Conservation (phyloP, 1,140 invertebrate genomes). For the Drosophila saltans region DNA sequence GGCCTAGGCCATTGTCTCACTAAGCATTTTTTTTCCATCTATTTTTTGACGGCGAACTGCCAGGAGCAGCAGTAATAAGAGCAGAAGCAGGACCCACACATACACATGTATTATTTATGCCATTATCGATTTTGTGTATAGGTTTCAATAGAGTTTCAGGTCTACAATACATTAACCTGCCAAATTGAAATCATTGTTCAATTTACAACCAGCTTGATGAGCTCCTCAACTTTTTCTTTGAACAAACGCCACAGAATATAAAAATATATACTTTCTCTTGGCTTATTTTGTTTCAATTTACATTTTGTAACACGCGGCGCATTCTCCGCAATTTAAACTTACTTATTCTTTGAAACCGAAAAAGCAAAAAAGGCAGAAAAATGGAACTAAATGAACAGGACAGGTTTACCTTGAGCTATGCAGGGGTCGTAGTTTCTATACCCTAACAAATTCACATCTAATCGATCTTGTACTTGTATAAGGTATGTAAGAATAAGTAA, state of each 20-base stretch:
- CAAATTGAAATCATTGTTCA: slow-evolving; percentile 79
- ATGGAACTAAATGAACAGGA: neutral
- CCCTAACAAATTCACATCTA: neutral
- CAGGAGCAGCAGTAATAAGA: slow-evolving; percentile 4
- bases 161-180: slow-evolving; percentile 51
- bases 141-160: slow-evolving; percentile 53
- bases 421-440: neutral
- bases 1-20: slow-evolving; percentile 68
- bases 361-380: slow-evolving; percentile 16
- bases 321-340: slow-evolving; percentile 58
- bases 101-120: slow-evolving; percentile 78
- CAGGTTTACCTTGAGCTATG: neutral
- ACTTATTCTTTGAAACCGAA: slow-evolving; percentile 30
- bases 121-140: slow-evolving; percentile 76
- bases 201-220: slow-evolving; percentile 56
- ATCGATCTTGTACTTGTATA: neutral
- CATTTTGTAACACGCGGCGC: slow-evolving; percentile 48
- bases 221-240: slow-evolving; percentile 70
- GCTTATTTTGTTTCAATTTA: slow-evolving; percentile 45
- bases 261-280: slow-evolving; percentile 36
- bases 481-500: too few relatives aligned
- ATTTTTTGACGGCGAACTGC: slow-evolving; percentile 22
- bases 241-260: slow-evolving; percentile 41
- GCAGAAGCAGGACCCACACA: slow-evolving; percentile 3
- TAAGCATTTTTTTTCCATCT: slow-evolving; percentile 25